Percentiles rank a stretch among this genome's conserved stretches.
These are phyloP conservation scores for Crotalus horridus DNA, from an alignment of 2,113 vertebrate species.

Conservation along the genomic window DNA sequence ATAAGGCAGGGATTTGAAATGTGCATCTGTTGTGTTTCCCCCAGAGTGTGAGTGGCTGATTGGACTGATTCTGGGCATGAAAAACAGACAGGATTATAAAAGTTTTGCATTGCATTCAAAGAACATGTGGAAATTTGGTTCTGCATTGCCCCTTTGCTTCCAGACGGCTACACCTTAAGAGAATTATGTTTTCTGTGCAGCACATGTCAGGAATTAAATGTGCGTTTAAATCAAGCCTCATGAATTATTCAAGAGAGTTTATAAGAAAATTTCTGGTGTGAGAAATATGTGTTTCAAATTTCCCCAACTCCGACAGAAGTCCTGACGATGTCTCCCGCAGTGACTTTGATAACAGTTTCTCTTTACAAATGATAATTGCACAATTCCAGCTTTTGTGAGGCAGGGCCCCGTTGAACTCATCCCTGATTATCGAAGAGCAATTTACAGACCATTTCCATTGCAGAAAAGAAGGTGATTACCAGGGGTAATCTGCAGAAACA, in stretches of 20 bases:
- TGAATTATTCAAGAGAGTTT: constrained; percentile 66
- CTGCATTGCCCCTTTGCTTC: not conserved
- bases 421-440: constrained; percentile 45
- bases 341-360: constrained; percentile 63
- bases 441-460: constrained; percentile 57
- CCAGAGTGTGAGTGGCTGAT: not conserved
- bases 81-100: not conserved
- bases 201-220: constrained; percentile 43
- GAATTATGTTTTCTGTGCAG: not conserved
- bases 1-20: not conserved
- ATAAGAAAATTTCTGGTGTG: constrained; percentile 23
- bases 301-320: constrained; percentile 49
- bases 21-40: rapidly evolving
- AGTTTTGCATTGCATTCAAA: not conserved
- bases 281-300: constrained; percentile 62
- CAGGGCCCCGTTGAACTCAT: constrained; percentile 46
- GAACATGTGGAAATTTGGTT: not conserved
- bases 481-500: constrained; percentile 45
- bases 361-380: constrained; percentile 55
- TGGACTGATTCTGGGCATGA: not conserved
- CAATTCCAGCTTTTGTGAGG: constrained; percentile 34
- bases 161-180: not conserved
- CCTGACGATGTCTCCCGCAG: constrained; percentile 57
- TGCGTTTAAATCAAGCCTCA: constrained; percentile 52
- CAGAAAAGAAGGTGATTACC: constrained; percentile 50